Evolutionary conservation across 2,113 vertebrate genomes (phyloP).

Genomic region (Lamprologus ornatipinnis): DNA sequence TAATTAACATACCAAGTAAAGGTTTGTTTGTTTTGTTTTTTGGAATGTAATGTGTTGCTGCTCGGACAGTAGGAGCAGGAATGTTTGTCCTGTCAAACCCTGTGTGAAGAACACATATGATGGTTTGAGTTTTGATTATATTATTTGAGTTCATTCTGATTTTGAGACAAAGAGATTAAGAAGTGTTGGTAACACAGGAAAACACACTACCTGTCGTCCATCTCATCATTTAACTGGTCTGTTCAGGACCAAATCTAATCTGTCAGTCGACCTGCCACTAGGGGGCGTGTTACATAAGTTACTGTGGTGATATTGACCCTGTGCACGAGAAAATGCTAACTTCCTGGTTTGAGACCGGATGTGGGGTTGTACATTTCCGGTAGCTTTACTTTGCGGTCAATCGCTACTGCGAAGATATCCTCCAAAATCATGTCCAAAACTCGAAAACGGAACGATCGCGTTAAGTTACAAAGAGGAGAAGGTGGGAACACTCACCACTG

Average conservation of each 20-base stretch:
- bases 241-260: not conserved
- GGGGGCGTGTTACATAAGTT: fast-evolving
- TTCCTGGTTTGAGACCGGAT: too few relatives aligned
- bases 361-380: too few relatives aligned
- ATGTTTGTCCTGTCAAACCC: not conserved
- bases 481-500: too few relatives aligned
- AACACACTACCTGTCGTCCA: not conserved
- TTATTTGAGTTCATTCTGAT: not conserved
- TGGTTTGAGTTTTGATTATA: not conserved
- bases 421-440: too few relatives aligned
- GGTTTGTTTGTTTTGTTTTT: not conserved
- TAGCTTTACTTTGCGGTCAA: too few relatives aligned
- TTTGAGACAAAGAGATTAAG: not conserved
- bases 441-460: too few relatives aligned
- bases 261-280: not conserved
- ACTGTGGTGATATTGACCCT: not conserved
- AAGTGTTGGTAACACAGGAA: not conserved
- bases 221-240: not conserved
- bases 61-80: not conserved
- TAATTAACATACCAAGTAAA: not conserved
- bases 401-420: too few relatives aligned
- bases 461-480: too few relatives aligned
- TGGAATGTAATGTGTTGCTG: not conserved
- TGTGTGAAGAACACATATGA: not conserved
- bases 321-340: too few relatives aligned